phyloP scores from a whole-genome alignment of 2,888 invertebrate genomes.

The Bedellia somnulentella region DNA sequence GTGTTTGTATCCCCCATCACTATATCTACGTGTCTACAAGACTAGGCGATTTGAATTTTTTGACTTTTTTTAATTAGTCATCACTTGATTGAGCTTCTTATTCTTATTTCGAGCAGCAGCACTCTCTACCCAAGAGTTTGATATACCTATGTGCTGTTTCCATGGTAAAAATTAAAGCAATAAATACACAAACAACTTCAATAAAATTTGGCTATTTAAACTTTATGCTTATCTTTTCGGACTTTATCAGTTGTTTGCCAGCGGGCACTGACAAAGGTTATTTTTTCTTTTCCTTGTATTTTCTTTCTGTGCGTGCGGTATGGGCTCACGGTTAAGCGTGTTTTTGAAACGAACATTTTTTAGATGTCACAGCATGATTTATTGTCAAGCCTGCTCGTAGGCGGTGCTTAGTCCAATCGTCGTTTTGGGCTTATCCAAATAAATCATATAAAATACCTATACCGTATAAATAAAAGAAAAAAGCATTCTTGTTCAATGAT shows the following conservation, averaged over 20 bases:
- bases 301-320: conserved; percentile 48
- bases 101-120: too few species aligned
- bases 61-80: too few species aligned
- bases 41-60: too few species aligned
- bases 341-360: conserved; percentile 60
- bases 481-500: conserved; percentile 3
- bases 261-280: conserved; percentile 60
- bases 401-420: conserved; percentile 56
- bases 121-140: neutral
- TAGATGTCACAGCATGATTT: conserved; percentile 59
- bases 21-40: too few species aligned
- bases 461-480: conserved; percentile 3
- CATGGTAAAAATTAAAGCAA: conserved; percentile 59
- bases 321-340: conserved; percentile 50
- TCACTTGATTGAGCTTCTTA: too few species aligned
- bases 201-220: too few species aligned
- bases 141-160: conserved; percentile 20
- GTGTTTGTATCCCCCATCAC: too few species aligned
- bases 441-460: conserved; percentile 29
- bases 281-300: conserved; percentile 58
- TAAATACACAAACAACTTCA: too few species aligned
- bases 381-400: conserved; percentile 41
- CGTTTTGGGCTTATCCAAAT: conserved; percentile 45
- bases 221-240: conserved; percentile 61
- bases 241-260: too few species aligned